Evolutionary conservation across 2,113 vertebrate genomes (phyloP).

Genomic region (Atractosteus spatula): DNA sequence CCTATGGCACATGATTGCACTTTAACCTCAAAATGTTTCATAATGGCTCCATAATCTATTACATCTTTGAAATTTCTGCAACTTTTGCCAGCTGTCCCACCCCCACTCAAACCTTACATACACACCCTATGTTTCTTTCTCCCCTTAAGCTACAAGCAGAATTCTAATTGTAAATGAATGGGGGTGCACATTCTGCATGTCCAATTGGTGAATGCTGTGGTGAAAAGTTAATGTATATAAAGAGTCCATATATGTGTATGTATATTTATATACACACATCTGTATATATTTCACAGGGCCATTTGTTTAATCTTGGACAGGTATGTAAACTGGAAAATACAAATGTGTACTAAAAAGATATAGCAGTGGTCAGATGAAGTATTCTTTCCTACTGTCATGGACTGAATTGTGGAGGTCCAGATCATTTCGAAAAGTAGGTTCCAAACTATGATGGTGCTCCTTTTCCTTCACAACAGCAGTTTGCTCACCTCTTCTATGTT

Average conservation of each 20-base stretch:
- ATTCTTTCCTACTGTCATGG: conserved; percentile 89
- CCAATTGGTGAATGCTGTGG: not conserved
- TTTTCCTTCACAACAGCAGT: conserved; percentile 70
- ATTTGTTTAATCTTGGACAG: not conserved
- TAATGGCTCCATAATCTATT: too few species aligned
- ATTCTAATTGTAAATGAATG: conserved; percentile 21
- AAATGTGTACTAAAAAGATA: conserved; percentile 22
- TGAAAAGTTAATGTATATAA: conserved; percentile 12
- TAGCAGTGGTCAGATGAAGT: conserved; percentile 82
- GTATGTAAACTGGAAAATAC: conserved; percentile 13
- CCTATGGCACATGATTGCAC: too few species aligned
- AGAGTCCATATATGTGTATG: conserved; percentile 7
- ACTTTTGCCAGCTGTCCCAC: too few species aligned
- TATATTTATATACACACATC: too few species aligned
- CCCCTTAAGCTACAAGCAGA: too few species aligned
- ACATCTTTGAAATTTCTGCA: too few species aligned
- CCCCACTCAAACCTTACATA: too few species aligned
- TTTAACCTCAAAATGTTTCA: too few species aligned
- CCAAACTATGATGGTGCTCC: conserved; percentile 76
- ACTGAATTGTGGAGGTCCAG: conserved; percentile 86
- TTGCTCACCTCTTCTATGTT: conserved; percentile 80
- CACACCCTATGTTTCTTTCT: too few species aligned
- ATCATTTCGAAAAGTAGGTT: conserved; percentile 84
- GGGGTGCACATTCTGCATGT: conserved; percentile 11
- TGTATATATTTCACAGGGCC: not conserved